Percentiles rank a stretch among this genome's conserved stretches.
Evolutionary conservation across 2,888 invertebrate species (phyloP).

Genomic region (Anoncus sp.): DNA sequence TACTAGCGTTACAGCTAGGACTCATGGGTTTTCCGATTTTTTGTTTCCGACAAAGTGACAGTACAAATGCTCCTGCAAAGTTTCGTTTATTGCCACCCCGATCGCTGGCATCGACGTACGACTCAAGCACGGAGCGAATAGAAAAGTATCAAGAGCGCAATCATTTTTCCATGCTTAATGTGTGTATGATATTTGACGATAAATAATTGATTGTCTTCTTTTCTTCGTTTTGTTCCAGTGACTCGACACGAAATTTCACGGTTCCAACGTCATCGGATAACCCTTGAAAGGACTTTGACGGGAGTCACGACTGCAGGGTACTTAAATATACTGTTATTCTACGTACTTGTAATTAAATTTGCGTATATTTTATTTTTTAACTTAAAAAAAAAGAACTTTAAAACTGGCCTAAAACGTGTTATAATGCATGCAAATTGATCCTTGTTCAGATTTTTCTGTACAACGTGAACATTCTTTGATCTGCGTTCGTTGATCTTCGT

Average conservation of each 20-base stretch:
- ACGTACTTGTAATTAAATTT: slow-evolving; percentile 11
- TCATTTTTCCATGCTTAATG: background rate
- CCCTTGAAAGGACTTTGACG: slow-evolving; percentile 19
- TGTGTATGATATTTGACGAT: slow-evolving; percentile 2
- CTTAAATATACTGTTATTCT: slow-evolving; percentile 19
- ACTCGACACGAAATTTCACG: slow-evolving; percentile 20
- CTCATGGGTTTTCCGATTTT: no score
- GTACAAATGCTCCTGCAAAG: no score
- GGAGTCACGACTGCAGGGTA: slow-evolving; percentile 30
- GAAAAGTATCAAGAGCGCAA: background rate
- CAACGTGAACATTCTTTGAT: background rate
- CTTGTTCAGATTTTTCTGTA: background rate
- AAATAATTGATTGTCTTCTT: slow-evolving; percentile 14
- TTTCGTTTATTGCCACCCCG: no score
- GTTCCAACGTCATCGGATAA: slow-evolving; percentile 14
- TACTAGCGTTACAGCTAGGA: no score
- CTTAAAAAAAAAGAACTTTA: background rate
- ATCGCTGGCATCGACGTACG: no score
- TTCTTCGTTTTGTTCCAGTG: slow-evolving; percentile 45
- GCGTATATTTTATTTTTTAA: slow-evolving; percentile 27
- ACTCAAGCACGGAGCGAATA: no score
- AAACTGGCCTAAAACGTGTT: no score
- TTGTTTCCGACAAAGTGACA: no score
- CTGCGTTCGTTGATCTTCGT: background rate
- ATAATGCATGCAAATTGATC: background rate